Conservation (phyloP, 2,113 vertebrate genomes). For the Felis chaus region DNA sequence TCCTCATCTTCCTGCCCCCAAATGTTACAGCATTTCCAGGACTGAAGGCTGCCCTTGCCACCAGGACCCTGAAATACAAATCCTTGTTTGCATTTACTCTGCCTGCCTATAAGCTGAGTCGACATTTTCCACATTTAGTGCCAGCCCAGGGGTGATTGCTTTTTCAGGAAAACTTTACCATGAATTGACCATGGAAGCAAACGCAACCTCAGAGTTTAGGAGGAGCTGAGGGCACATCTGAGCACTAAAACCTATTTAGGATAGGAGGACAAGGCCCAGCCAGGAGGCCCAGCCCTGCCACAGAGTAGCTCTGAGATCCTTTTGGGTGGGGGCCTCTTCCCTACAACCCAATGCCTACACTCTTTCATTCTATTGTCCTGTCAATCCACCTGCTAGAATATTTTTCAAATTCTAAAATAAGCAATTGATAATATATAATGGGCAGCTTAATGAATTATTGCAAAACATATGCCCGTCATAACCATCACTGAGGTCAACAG, state of each 20-base stretch:
- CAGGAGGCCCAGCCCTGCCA: background rate
- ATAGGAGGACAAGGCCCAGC: background rate
- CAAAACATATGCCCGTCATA: background rate
- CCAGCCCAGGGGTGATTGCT: background rate
- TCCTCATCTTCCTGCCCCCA: background rate
- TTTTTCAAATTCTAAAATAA: background rate
- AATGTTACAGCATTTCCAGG: background rate
- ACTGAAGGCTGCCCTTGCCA: background rate
- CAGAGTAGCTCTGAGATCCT: background rate
- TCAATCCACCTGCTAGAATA: background rate
- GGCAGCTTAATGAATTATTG: background rate
- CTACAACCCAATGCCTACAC: background rate
- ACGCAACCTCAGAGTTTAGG: background rate
- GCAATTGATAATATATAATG: background rate
- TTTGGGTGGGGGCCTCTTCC: background rate
- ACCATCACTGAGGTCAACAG: background rate
- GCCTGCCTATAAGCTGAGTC: background rate
- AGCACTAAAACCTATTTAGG: background rate
- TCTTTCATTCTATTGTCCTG: background rate
- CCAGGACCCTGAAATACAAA: conserved; percentile 18
- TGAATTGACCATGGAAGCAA: background rate
- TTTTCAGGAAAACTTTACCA: background rate
- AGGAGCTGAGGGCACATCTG: background rate
- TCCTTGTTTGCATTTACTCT: background rate
- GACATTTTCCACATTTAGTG: conserved; percentile 11